Evolutionary conservation across 2,797 vertebrate species (phyloP), one percentile per base, ranked within the genome.

Genomic region (Cossypha heuglini): DNA sequence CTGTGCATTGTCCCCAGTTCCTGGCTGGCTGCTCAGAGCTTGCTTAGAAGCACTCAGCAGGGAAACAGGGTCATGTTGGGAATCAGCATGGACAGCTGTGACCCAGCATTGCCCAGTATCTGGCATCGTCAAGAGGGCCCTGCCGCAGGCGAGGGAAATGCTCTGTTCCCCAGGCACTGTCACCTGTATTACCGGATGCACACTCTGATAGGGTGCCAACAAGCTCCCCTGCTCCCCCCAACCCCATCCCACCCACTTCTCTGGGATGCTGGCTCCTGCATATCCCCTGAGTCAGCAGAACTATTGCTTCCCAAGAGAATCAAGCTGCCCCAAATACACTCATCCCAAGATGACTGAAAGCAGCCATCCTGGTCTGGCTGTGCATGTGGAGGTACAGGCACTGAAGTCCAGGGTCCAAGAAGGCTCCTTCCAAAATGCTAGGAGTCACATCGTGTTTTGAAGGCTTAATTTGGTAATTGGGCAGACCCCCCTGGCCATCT

Each of bases 381-480:
- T n/a, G 28, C 19, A 7, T 7, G 42, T 0, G 0, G 49, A 85
- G 22, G 46, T 40, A n/a, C 40, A 59, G n/a, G 26, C 35, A n/a
- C 58, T 5, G 14, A 69, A 18, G 51, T 38, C 62, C 1, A 0
- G 25, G 43, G 35, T 71, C 61, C 43, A 22, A 45, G 63, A 88
- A 86, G 75, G 71, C 28, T 96, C 58, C 48, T 88, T 90, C 80
- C 75, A 91, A 82, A 92, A 74, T 61, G 16, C 57, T 76, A 62
- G 33, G 59, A 93, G 84, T 89, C 69, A 54, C n/a, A 75, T 40
- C 0, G 1, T 83, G 67, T 94, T 96, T 95, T 91, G 94, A 96
- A 96, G 92, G 91, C 91, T 93, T 93, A 92, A 95, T 97, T 96
- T 94, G 91, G 91, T 93, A 88, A 93, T 31, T 91, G 73, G 87